These are phyloP conservation scores for Amphipoea lucens DNA, from an alignment of 2,888 invertebrate species.

Conservation along the genomic window DNA sequence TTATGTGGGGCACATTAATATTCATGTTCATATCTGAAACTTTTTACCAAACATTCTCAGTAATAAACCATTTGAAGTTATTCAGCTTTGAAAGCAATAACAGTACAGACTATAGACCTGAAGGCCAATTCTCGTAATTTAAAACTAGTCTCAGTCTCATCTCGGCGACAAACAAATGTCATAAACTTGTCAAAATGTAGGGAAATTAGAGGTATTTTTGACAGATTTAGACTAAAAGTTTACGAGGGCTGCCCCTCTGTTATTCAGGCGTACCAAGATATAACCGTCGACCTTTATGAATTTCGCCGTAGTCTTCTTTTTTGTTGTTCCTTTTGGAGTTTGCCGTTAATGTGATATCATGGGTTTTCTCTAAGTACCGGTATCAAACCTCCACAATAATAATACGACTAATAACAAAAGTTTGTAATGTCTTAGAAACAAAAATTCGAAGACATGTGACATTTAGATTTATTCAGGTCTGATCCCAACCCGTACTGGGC, in stretches of 20 bases:
- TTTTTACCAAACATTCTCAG: conserved; percentile 33
- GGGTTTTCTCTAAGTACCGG: background rate
- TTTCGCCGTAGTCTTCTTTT: background rate
- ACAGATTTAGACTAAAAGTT: no score
- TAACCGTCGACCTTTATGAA: background rate
- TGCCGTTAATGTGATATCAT: background rate
- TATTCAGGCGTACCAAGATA: background rate
- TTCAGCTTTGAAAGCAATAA: conserved; percentile 22
- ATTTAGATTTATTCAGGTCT: no score
- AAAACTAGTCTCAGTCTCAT: no score
- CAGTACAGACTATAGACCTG: background rate
- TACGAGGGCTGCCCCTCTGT: no score
- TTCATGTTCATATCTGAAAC: conserved; percentile 35
- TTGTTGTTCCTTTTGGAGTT: background rate
- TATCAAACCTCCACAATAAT: background rate
- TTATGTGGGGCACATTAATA: conserved; percentile 25
- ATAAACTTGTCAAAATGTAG: no score
- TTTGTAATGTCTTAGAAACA: background rate
- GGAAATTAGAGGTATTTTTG: no score
- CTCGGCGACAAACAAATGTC: no score
- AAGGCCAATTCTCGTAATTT: no score
- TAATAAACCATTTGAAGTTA: conserved; percentile 11
- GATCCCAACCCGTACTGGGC: no score
- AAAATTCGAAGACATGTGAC: background rate
- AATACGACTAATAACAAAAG: background rate